Base-by-base conservation (phyloP, 2,113 vertebrate genomes). In the Oryzias melastigma region DNA sequence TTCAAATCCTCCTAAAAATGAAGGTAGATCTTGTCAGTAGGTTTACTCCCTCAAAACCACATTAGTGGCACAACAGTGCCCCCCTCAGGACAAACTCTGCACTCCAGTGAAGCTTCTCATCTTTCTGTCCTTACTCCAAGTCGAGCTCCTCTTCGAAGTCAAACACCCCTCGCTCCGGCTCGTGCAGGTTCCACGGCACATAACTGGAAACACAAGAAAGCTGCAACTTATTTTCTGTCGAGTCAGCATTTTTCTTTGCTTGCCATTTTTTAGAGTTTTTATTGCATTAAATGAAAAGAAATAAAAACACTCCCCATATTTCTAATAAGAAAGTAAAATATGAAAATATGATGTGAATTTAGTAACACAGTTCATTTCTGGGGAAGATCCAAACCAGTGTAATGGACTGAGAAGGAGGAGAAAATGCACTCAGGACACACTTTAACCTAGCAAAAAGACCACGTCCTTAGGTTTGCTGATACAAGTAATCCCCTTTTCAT, bases 121-220 rank as follows among this genome's bases (percentile, higher is more conserved):
- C 1, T 47, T 19, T 3, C 22, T n/a, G 18, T 46, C 5, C 93
- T 17, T 84, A 98, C 96, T 92, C 87, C n/a, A 98, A 77, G 81
- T 98, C 94, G 85, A 98, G 86, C 58, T 95, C 89, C 29, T 78
- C 85, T 3, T 91, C 90, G 89, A 98, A 98, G 87, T 93, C 89
- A 71, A 94, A 97, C 53, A 87, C 85, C 47, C 95, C 95, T 83
- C 91, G 90, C 48, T 92, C 83, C 7, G 90, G 91, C 35, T 98
- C 96, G 0, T 98, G 96, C 18, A 97, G 92, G 81, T 98, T 98
- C 96, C 96, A 98, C 0, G 96, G 92, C 17, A 98, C 94, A 0
- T 98, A 98, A 58, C 96, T 98, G 77, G 58, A 62, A 75, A 45
- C 22, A 45, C 22, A 65, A 51, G 17, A 5, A 5, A 49, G 17